A percentile compares a stretch with the other conserved stretches of the same genome.
These are phyloP conservation scores for Rhinichthys klamathensis DNA, from an alignment of 2,113 vertebrate genomes.

Conservation along the genomic window DNA sequence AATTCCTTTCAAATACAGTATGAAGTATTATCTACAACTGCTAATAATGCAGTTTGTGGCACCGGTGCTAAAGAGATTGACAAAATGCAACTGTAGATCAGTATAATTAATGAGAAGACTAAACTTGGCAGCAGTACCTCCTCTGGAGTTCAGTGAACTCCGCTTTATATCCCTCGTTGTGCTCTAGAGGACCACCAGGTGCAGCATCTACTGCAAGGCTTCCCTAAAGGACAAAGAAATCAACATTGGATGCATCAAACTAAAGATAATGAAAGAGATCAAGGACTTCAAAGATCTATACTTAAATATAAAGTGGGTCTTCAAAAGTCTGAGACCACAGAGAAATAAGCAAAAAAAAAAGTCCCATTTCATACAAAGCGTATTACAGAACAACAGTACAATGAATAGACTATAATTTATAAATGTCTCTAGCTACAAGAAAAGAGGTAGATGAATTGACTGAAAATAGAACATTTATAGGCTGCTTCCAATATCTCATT, in stretches of 20 bases:
- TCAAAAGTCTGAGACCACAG: not conserved
- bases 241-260: not conserved
- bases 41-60: not conserved
- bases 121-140: conserved; percentile 71
- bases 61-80: not conserved
- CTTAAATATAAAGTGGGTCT: not conserved
- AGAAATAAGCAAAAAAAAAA: too few species aligned
- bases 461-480: not conserved
- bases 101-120: not conserved
- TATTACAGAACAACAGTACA: not conserved
- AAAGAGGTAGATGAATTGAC: not conserved
- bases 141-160: conserved; percentile 82
- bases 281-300: not conserved
- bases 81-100: not conserved
- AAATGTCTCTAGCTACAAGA: not conserved
- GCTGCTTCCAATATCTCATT: not conserved
- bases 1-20: not conserved
- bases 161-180: conserved; percentile 68
- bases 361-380: not conserved
- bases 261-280: not conserved
- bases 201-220: conserved; percentile 77
- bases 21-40: too few species aligned
- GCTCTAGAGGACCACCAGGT: conserved; percentile 89
- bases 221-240: conserved; percentile 68
- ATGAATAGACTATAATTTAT: not conserved